Evolutionary conservation across 2,888 invertebrate species (phyloP).

Genomic region (Elysia crispata): DNA sequence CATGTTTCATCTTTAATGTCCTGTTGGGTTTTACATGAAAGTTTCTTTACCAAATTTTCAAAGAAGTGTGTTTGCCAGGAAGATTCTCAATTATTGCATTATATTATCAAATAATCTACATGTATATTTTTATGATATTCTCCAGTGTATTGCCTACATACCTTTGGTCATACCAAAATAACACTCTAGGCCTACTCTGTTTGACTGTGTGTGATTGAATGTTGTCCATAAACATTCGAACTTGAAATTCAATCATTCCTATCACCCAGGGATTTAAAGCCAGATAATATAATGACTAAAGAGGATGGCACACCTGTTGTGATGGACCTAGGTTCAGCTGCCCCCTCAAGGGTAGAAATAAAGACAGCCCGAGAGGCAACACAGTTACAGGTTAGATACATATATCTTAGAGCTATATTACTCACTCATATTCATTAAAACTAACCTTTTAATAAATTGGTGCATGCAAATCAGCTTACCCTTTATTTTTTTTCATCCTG

Average conservation of each 20-base stretch:
- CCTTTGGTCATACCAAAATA: no score
- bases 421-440: no score
- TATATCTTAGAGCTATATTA: no score
- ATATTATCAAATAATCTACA: no score
- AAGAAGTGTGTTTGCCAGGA: neutral
- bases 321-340: conserved; percentile 87
- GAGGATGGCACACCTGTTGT: conserved; percentile 85
- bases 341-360: conserved; percentile 76
- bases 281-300: conserved; percentile 88
- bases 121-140: neutral
- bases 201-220: no score
- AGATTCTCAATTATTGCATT: no score
- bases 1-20: neutral
- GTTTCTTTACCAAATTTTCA: neutral
- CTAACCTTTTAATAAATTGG: neutral
- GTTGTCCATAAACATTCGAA: neutral
- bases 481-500: neutral
- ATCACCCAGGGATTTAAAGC: conserved; percentile 86
- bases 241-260: neutral
- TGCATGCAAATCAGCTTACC: neutral
- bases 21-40: no score
- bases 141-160: neutral
- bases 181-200: no score
- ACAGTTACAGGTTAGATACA: conserved; percentile 44
- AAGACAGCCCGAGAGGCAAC: conserved; percentile 73